Conservation (phyloP, 2,113 vertebrate species). For the Cochlearius cochlearius region DNA sequence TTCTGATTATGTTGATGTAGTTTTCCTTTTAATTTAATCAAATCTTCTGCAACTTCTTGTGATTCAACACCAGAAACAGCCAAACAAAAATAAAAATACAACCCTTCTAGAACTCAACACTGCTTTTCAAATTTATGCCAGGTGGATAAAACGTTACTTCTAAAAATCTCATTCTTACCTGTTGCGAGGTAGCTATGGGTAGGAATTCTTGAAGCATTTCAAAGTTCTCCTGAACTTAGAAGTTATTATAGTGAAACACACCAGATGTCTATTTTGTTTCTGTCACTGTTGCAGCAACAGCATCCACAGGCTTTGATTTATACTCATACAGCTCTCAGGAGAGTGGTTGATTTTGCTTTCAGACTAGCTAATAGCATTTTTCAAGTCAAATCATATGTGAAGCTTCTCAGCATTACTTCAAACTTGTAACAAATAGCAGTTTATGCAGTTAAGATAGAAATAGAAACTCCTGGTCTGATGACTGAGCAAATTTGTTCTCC, state of each 20-base stretch:
- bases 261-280: background rate
- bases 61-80: background rate
- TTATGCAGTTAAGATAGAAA: background rate
- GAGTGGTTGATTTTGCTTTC: background rate
- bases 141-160: accelerated
- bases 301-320: background rate
- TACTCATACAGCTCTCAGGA: background rate
- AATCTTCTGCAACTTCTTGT: background rate
- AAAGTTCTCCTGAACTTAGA: background rate
- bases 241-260: background rate
- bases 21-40: background rate
- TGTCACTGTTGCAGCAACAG: background rate
- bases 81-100: background rate
- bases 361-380: background rate
- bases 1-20: background rate
- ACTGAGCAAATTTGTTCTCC: background rate
- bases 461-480: background rate
- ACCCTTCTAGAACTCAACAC: background rate
- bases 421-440: background rate
- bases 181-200: background rate
- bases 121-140: background rate
- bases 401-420: background rate
- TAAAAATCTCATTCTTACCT: background rate
- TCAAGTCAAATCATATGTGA: background rate
- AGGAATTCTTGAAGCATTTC: background rate